A percentile compares a stretch with the other conserved stretches of the same genome.
phyloP scores from a whole-genome alignment of 2,113 vertebrate genomes.

The Toxotes jaculatrix region DNA sequence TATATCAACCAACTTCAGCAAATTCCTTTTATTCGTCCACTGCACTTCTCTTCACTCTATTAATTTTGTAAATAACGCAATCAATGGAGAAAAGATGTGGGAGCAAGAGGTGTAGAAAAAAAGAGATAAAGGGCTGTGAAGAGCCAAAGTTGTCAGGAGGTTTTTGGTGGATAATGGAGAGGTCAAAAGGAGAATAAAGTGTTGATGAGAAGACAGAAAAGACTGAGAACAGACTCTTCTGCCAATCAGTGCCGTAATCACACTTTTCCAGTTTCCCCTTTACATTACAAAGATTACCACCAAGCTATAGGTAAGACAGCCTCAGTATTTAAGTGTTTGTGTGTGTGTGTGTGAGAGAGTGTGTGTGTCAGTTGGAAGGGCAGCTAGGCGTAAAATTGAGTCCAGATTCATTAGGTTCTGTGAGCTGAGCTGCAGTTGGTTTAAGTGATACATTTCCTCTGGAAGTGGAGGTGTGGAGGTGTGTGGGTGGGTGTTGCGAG shows the following conservation, averaged over 20 bases:
- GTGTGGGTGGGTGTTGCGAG: constrained; percentile 60
- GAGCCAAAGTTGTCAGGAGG: constrained; percentile 36
- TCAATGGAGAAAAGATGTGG: not conserved
- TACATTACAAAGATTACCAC: constrained; percentile 62
- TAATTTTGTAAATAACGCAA: constrained; percentile 30
- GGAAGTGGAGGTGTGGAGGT: constrained; percentile 75
- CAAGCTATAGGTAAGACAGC: constrained; percentile 61
- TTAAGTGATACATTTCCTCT: constrained; percentile 84
- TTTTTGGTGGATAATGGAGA: constrained; percentile 55
- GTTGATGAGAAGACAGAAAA: constrained; percentile 62
- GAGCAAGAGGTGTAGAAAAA: not conserved
- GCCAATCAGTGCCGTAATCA: constrained; percentile 72
- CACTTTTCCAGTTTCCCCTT: constrained; percentile 74
- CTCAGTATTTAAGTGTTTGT: constrained; percentile 57
- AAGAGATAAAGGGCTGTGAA: constrained; percentile 25
- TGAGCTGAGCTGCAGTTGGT: constrained; percentile 82
- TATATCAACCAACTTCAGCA: not conserved
- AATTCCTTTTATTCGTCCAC: not conserved
- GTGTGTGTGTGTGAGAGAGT: constrained; percentile 39
- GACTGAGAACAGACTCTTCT: constrained; percentile 44
- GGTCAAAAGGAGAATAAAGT: constrained; percentile 59
- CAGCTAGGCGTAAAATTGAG: constrained; percentile 84
- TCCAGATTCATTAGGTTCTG: constrained; percentile 83
- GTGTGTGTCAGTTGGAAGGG: constrained; percentile 70
- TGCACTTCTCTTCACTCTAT: constrained; percentile 16